Evolutionary conservation across 2,888 invertebrate species (phyloP), one percentile per base, ranked within the genome.

Genomic region (Drosophila fungiperda): DNA sequence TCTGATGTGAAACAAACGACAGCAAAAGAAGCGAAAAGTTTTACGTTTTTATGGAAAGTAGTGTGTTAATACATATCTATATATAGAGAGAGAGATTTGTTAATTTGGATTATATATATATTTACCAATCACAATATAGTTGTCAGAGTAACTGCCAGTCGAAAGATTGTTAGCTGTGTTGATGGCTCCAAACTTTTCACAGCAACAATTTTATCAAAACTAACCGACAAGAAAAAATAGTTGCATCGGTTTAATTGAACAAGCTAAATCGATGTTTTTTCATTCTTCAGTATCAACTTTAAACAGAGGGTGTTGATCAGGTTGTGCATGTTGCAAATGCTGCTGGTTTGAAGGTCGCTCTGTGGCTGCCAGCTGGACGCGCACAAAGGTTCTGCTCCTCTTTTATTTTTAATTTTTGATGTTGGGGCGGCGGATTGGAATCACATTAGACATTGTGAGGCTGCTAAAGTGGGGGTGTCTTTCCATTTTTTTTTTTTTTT

Each of bases 381-480:
- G 36, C 12, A 40, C 60, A 32, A 45, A 12, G 15, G 40, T 57
- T 29, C 29, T n/a, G 36, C 4, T 35, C 35, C 35, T 57, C 1
- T 20, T 35, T 29, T 32, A 33, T 45, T n/a, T 12, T 35, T n/a
- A n/a, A n/a, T n/a, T n/a, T n/a, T 35, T 26, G 11, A 23, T 32
- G 26, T 33, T 40, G 33, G 40, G 15, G 26, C 3, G 26, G 9
- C 7, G 42, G 17, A 12, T 36, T 26, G 12, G 23, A 6, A 26
- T 52, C 52, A 64, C 65, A 63, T 62, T 65, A 75, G 54, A 60
- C 42, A 40, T n/a, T 48, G 15, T 36, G 52, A 17, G 74, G 29
- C 58, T 77, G 73, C 62, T 55, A 32, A 77, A 72, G 80, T 62
- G 78, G 78, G 62, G 78, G 65, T 68, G 59, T 49, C 50, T 48